These are phyloP conservation scores for Drosophila sulfurigaster DNA, from an alignment of 1,140 invertebrate species.

Conservation along the genomic window DNA sequence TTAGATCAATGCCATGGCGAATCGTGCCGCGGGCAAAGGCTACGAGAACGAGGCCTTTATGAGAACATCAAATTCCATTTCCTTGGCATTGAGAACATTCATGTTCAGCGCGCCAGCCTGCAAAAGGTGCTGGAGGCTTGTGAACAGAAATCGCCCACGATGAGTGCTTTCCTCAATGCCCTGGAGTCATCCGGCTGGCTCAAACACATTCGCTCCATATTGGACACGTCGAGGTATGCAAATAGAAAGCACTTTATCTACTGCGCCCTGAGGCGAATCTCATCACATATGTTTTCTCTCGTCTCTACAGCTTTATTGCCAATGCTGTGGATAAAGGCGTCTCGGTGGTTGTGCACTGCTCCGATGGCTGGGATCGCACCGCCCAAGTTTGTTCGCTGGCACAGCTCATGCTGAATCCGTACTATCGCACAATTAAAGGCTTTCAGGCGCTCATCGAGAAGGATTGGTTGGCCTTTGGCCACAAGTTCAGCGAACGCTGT, in stretches of 20 bases:
- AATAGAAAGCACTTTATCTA: conserved; percentile 7
- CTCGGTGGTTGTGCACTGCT: conserved; percentile 98
- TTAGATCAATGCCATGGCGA: conserved; percentile 99
- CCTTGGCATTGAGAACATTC: conserved; percentile 99
- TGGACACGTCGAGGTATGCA: conserved; percentile 94
- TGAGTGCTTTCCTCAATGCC: conserved; percentile 96
- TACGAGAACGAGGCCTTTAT: conserved; percentile 99
- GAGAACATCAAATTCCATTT: conserved; percentile 99
- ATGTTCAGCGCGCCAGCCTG: conserved; percentile 98
- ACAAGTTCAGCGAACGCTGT: conserved; percentile 97
- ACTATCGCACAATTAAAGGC: conserved; percentile 98
- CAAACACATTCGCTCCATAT: conserved; percentile 96
- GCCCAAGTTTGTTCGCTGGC: conserved; percentile 98
- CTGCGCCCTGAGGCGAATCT: neutral
- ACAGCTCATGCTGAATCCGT: conserved; percentile 96
- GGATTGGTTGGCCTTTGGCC: conserved; percentile 98
- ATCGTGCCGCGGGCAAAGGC: conserved; percentile 98
- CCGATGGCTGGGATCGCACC: conserved; percentile 98
- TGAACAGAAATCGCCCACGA: conserved; percentile 96
- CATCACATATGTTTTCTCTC: neutral
- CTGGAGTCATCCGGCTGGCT: conserved; percentile 98
- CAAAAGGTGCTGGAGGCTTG: conserved; percentile 97
- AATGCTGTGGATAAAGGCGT: conserved; percentile 93
- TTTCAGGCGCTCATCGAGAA: conserved; percentile 96
- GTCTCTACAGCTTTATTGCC: conserved; percentile 88